Evolutionary conservation across 2,797 vertebrate species (phyloP).

Genomic region (Rhinatrema bivittatum): DNA sequence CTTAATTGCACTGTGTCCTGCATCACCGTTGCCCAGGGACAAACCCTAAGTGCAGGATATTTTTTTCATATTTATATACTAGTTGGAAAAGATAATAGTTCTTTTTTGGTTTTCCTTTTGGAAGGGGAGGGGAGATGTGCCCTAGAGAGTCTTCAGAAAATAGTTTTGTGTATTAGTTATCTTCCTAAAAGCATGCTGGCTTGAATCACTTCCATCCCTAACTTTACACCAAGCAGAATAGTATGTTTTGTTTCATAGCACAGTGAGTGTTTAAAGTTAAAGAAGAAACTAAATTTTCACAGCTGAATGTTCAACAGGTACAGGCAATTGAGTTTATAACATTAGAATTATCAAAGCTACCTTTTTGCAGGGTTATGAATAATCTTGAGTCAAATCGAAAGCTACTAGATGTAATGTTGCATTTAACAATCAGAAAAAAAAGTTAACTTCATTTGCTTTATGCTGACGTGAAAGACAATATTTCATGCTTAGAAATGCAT

Average conservation of each 20-base stretch:
- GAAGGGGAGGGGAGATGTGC: conserved; percentile 1
- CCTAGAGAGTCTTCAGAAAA: neutral
- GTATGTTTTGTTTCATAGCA: too few relatives aligned
- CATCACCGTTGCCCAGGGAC: too few relatives aligned
- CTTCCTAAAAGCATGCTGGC: too few relatives aligned
- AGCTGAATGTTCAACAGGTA: conserved; percentile 20
- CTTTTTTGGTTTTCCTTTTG: conserved; percentile 3
- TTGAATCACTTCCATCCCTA: too few relatives aligned
- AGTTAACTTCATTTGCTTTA: conserved; percentile 13
- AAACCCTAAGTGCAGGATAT: too few relatives aligned
- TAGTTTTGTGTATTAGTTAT: too few relatives aligned
- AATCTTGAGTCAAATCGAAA: conserved; percentile 7
- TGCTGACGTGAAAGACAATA: too few relatives aligned
- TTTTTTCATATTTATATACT: too few relatives aligned
- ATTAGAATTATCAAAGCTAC: conserved; percentile 9
- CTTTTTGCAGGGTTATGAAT: conserved; percentile 8
- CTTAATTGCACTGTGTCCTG: too few relatives aligned
- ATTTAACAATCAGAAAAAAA: conserved; percentile 6
- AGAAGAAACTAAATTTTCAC: too few relatives aligned
- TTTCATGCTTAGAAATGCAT: too few relatives aligned
- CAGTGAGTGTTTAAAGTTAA: conserved; percentile 9
- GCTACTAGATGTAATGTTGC: neutral
- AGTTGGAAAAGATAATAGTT: conserved; percentile 2
- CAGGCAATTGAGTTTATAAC: conserved; percentile 23
- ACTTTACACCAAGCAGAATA: too few relatives aligned